Evolutionary conservation across 2,797 vertebrate genomes (phyloP), one percentile per base, ranked within the genome.

Genomic region (Kryptopterus vitreolus): DNA sequence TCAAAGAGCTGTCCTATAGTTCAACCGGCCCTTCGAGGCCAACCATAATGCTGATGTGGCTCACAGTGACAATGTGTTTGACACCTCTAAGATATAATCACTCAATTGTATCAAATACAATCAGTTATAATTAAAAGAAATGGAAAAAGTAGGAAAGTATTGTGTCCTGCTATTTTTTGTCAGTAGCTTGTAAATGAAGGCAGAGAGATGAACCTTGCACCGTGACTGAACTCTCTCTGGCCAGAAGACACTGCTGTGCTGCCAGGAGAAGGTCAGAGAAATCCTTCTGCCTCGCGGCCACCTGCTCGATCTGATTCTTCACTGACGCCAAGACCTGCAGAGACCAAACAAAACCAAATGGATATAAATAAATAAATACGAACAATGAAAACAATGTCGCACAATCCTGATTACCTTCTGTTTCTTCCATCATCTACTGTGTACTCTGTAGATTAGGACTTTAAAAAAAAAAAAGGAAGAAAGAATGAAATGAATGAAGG

Each of bases 271-370:
- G 91, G 78, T 93, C 92, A 0, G 95, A 90, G 71, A 98, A 98
- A 88, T 98, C 95, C 87, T 94, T 95, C 86, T 93, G 94, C 69
- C 87, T 57, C 0, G 91, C 91, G 52, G 95, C 94, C 88, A 95
- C 92, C 85, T 95, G 91, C 66, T 99, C 98, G 12, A 98, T 98
- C 93, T 97, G 96, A 89, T 96, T 96, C 92, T 98, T 99, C 88
- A 99, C 92, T 57, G 94, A 97, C 66, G 97, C 96, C 24, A 99
- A 93, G 69, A 99, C 97, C 98, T 99, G 88, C 38, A 50, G 15
- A 59, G 52, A 76, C 22, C 1, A 15, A 52, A 48, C 22, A 29
- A 53, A 74, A 0, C 6, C 50, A 12, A 7, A n/a, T 20, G 22
- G 18, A 11, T 33, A 11, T n/a, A 33, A 55, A 50, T 43, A 43